Conservation (phyloP, 2,888 invertebrate species). For the Corbicula japonica region DNA sequence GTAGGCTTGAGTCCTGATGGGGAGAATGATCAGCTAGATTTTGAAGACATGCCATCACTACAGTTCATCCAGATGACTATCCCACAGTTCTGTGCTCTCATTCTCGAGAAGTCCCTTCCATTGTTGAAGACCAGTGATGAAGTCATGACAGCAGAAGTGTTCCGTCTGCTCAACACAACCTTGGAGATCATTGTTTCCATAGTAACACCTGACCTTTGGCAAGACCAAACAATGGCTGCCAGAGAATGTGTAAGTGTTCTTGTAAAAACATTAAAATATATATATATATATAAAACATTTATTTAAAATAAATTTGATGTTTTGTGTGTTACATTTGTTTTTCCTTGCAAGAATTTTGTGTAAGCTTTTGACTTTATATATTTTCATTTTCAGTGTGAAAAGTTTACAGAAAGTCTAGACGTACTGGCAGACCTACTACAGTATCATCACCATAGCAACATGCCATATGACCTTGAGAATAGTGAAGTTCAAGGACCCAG, state of each 20-base stretch:
- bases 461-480: conserved; percentile 60
- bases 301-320: too few relatives aligned
- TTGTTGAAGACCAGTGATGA: conserved; percentile 75
- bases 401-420: conserved; percentile 80
- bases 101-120: conserved; percentile 79
- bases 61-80: conserved; percentile 83
- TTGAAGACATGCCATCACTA: conserved; percentile 79
- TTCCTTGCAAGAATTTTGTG: too few relatives aligned
- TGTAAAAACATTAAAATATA: not conserved
- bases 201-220: conserved; percentile 78
- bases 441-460: conserved; percentile 80
- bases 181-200: conserved; percentile 71
- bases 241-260: conserved; percentile 80
- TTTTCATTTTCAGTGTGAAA: conserved; percentile 75
- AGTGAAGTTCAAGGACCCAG: conserved; percentile 57
- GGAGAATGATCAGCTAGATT: conserved; percentile 76
- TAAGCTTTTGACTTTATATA: too few relatives aligned
- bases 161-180: conserved; percentile 75
- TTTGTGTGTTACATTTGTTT: too few relatives aligned
- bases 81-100: conserved; percentile 82
- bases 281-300: too few relatives aligned
- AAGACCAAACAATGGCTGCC: conserved; percentile 79
- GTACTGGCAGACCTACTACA: conserved; percentile 76
- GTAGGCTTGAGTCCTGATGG: conserved; percentile 70
- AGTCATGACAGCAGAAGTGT: conserved; percentile 68